Base-by-base conservation (phyloP, 2,888 invertebrate genomes). In the Microplitis manilae region DNA sequence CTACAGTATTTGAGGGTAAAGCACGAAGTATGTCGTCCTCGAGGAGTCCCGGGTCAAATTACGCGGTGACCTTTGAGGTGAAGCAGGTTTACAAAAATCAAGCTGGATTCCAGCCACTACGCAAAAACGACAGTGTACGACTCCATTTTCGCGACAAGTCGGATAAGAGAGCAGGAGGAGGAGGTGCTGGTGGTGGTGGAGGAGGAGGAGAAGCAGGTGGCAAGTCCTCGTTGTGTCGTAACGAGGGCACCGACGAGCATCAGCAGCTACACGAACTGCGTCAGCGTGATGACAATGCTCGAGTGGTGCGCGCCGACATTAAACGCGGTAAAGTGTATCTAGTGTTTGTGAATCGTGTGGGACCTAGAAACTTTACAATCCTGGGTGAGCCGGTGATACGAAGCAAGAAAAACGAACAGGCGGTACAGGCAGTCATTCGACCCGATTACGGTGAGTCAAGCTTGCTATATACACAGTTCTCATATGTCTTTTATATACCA, bases 1-100 rank as follows among this genome's bases (percentile, higher is more conserved):
- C 93, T 81, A 93, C 93, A 75, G 93, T 94, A 69, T 93, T 94
- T 88, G 92, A 92, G 87, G 94, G 93, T 79, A 93, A 93, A 86
- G 93, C 93, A 77, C 90, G 93, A 81, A 93, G 94, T 82, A 92
- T 93, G 91, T 92, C 93, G 82, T 90, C 92, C 74, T 90, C 91
- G 83, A 91, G 92, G 71, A 91, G 91, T 71, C 90, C 91, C 75
- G 90, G 89, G 77, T 90, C 90, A 67, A 92, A 92, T 85, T 94
- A 93, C 89, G 92, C 93, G 80, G 94, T 93, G 82, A 93, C 94
- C 79, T 93, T 94, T 89, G 93, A 93, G 87, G 93, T 94, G 82
- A 91, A 92, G 83, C 91, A 92, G 81, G 92, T 93, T 81, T 92
- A 92, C 88, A 94, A 94, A 88, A 92, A 92, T 83, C 92, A 92